Base-by-base conservation (phyloP, 92 coral and sea anemone species). In the Umimayanthus chanpuru region DNA sequence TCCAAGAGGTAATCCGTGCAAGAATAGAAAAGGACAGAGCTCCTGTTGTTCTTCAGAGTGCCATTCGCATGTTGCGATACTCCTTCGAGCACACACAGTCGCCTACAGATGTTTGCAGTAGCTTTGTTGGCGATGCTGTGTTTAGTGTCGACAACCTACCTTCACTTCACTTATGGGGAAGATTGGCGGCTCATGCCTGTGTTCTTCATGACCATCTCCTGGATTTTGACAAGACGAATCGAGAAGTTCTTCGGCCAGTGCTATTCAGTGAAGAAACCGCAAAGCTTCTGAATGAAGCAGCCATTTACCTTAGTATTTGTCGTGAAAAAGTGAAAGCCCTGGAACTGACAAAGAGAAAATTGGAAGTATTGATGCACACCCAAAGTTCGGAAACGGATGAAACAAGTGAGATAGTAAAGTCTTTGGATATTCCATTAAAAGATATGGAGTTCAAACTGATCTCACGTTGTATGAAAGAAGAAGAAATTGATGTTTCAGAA, bases 1-100 rank as follows among this genome's bases (percentile, higher is more conserved):
- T 96, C 56, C 98, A 96, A 80, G 98, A 96, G 76, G 98, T 96
- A 0, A 93, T 96, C 83, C 93, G 94, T 36, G 75, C 85, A 41
- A 86, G 79, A 49, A 81, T 96, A 18, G 58, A 68, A 20, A 64
- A 89, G 14, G 86, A 92, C 9, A 68, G 65, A 74, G 41, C 26
- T 43, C 67, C 81, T 61, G 41, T 26, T 21, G 91, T 90, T 73
- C 91, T 96, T 15, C 89, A 39, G 90, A 14, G 43, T 73, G 40
- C 36, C 32, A 44, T 53, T 53, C 58, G 58, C 14, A 53, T 53
- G 58, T 53, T 53, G 58, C 12, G 58, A 14, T 81, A 68, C 44
- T 95, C 98, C 23, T 91, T 94, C 65, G 67, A 61, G 9, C 86
- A 93, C 40, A 86, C 96, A 15, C 88, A 71, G 44, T 92, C 93